Base-by-base conservation (phyloP, 1,140 invertebrate genomes). In the Brachionus plicatilis region DNA sequence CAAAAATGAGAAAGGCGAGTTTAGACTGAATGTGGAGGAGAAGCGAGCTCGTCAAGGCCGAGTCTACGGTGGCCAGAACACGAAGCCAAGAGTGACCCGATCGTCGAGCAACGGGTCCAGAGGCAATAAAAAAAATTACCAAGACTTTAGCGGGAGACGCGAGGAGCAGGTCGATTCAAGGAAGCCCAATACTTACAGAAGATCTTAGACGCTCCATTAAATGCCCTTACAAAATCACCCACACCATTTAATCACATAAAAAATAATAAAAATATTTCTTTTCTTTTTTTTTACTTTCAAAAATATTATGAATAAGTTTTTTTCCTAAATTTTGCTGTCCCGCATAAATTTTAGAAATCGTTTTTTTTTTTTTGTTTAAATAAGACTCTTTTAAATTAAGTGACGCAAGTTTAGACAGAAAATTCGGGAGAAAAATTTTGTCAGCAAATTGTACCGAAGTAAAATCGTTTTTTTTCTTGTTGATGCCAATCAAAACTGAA, bases 1-100 rank as follows among this genome's bases (percentile, higher is more conserved):
- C 27, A 60, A 65, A 47, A 82, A 82, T 33, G 79, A 82, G n/a
- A 60, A 68, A 66, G 79, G 79, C 41, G 79, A 82, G 24, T 82
- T 45, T 27, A 60, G 79, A 65, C 43, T 82, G 53, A 82, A 82
- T 20, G 79, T 82, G 12, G 79, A 82, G 29, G 79, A 65, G n/a
- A 82, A 82, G 29, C 50, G 79, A 65, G 65, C 79, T 5, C 72
- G 72, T 76, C 72, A 76, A 53, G 72, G 72, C 33, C 29, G 79
- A 68, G 53, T 17, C 6, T 60, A 60, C 12, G 60, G 12, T 68
- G 79, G 79, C 5, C 50, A 17, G 6, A 60, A 43, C 17, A 37
- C 37, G 8, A 82, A 82, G 43, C 41, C 50, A 41, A 60, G 79
- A 27, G 65, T 43, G 27, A 68, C 53, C 12, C 20, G 79, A 43